phyloP scores from a whole-genome alignment of 1,140 invertebrate species.

The Zaprionus tsacasi region DNA sequence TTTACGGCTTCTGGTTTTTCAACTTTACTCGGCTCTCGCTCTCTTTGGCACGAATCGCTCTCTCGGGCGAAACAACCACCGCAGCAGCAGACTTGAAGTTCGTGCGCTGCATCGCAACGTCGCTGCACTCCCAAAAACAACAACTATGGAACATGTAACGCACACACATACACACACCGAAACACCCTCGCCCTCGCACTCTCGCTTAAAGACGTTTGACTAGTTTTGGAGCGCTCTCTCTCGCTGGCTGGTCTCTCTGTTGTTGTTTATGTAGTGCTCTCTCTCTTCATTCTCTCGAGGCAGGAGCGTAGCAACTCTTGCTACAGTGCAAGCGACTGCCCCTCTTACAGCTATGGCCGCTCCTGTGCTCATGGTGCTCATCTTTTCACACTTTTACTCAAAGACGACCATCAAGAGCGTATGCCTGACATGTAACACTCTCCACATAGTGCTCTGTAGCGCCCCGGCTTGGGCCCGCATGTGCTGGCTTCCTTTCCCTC shows the following conservation, averaged over 20 bases:
- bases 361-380: conserved; percentile 17
- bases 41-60: conserved; percentile 21
- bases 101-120: conserved; percentile 46
- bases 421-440: conserved; percentile 10
- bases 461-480: conserved; percentile 40
- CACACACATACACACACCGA: conserved; percentile 24
- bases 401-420: conserved; percentile 30
- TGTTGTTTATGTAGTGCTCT: conserved; percentile 35
- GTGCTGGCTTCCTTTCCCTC: conserved; percentile 12
- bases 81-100: conserved; percentile 12
- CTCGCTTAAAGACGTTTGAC: conserved; percentile 33
- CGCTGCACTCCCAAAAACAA: conserved; percentile 36
- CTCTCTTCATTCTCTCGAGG: neutral
- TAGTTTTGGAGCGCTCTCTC: conserved; percentile 34
- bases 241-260: conserved; percentile 18
- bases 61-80: conserved; percentile 36
- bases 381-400: conserved; percentile 46
- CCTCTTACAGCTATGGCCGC: neutral
- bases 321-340: neutral
- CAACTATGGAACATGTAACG: conserved; percentile 8
- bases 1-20: conserved; percentile 73
- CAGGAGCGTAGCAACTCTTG: conserved; percentile 23
- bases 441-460: conserved; percentile 10
- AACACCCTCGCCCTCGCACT: conserved; percentile 45
- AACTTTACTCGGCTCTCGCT: conserved; percentile 40